Evolutionary conservation across 2,888 invertebrate species (phyloP).

Genomic region (Drosophila phalerata): DNA sequence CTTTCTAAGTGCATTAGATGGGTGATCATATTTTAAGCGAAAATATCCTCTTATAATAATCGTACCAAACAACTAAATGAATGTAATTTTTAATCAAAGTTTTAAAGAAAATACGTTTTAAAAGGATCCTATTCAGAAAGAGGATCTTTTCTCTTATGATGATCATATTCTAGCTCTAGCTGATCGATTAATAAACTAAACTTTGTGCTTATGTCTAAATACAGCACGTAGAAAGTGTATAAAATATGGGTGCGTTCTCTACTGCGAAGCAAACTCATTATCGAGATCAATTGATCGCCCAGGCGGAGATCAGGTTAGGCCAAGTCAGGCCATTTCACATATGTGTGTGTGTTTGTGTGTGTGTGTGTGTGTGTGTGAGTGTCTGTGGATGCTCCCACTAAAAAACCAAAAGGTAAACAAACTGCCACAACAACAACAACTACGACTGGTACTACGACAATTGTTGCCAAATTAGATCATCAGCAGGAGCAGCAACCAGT

Average conservation of each 20-base stretch:
- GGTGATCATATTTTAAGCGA: too few relatives aligned
- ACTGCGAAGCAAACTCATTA: conserved; percentile 79
- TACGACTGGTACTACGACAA: conserved; percentile 72
- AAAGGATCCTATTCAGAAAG: too few relatives aligned
- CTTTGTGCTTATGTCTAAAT: neutral
- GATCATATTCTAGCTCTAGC: conserved; percentile 14
- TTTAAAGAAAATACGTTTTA: too few relatives aligned
- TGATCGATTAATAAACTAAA: too few relatives aligned
- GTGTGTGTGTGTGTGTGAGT: too few relatives aligned
- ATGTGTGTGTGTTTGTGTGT: conserved; percentile 24
- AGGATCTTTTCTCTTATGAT: neutral
- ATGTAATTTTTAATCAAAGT: too few relatives aligned
- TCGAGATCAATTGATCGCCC: conserved; percentile 83
- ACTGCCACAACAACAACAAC: conserved; percentile 52
- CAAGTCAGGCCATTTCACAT: conserved; percentile 49
- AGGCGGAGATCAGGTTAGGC: conserved; percentile 61
- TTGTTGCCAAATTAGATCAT: conserved; percentile 85
- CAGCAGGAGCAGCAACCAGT: conserved; percentile 64
- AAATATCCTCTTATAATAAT: too few relatives aligned
- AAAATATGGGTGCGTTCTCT: conserved; percentile 81
- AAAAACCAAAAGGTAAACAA: conserved; percentile 43
- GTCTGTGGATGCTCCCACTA: conserved; percentile 1
- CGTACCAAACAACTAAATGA: too few relatives aligned
- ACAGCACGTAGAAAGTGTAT: conserved; percentile 10
- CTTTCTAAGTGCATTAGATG: too few relatives aligned